phyloP scores from a whole-genome alignment of 2,797 vertebrate species.

The Liasis olivaceus region DNA sequence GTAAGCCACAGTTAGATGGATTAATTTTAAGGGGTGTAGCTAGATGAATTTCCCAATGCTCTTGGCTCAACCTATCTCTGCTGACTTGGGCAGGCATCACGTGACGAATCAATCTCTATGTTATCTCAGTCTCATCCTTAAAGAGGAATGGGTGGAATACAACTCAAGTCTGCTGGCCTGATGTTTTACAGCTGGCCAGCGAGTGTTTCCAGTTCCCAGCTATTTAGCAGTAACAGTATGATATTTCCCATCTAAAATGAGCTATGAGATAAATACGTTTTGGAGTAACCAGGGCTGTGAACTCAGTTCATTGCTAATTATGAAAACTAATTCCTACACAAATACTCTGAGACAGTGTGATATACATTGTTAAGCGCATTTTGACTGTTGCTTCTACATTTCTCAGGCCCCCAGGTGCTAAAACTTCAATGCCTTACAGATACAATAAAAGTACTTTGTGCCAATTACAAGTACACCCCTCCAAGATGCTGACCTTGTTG shows the following conservation, averaged over 20 bases:
- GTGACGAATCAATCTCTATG: background rate
- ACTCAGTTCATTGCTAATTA: background rate
- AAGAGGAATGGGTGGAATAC: background rate
- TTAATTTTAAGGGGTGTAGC: constrained; percentile 2
- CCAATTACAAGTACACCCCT: background rate
- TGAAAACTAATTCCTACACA: background rate
- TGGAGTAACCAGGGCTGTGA: background rate
- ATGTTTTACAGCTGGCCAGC: background rate
- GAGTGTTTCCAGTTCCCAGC: background rate
- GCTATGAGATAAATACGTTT: background rate
- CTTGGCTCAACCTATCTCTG: background rate
- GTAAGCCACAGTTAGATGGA: background rate
- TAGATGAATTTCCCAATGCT: background rate
- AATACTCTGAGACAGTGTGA: background rate
- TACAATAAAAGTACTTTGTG: background rate
- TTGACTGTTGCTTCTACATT: background rate
- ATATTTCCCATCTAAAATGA: background rate
- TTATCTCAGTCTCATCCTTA: background rate
- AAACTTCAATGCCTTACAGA: background rate
- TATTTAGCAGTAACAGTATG: background rate
- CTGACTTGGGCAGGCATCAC: background rate
- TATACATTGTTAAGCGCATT: background rate
- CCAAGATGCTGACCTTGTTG: background rate
- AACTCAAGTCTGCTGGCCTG: background rate
- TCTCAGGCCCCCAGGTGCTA: background rate